Evolutionary conservation across 1,140 invertebrate species (phyloP).

Genomic region (Nasonia longicornis): DNA sequence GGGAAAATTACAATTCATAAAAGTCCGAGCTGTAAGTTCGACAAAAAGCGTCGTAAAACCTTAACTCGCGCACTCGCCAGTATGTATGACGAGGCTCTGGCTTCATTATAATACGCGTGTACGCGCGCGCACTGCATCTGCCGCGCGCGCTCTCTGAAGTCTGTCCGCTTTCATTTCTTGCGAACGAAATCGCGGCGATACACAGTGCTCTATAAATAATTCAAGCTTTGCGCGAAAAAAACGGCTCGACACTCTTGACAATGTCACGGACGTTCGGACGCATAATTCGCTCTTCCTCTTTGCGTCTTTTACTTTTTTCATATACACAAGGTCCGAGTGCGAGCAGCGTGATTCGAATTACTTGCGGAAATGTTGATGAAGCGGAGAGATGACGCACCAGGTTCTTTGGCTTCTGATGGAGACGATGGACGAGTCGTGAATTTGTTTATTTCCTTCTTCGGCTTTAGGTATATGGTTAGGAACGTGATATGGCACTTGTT

Average conservation of each 20-base stretch:
- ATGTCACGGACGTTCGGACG: neutral
- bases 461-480: no score
- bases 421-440: neutral
- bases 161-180: neutral
- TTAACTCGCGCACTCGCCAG: neutral
- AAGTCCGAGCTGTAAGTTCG: neutral
- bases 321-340: neutral
- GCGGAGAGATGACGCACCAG: neutral
- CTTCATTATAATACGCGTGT: constrained; percentile 12
- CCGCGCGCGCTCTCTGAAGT: neutral
- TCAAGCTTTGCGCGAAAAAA: neutral
- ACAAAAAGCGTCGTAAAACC: constrained; percentile 12
- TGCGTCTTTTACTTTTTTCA: neutral
- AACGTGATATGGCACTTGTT: no score
- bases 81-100: constrained; percentile 6
- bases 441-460: neutral
- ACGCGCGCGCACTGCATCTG: constrained; percentile 11
- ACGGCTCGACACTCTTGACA: neutral
- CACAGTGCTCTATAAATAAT: neutral
- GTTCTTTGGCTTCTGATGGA: neutral
- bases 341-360: neutral
- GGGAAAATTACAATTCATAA: constrained; percentile 29
- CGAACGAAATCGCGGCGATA: neutral
- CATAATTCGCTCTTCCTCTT: neutral
- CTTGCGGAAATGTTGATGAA: neutral